Conservation (phyloP, 2,888 invertebrate species). For the Ptycholaimellus sp. region DNA sequence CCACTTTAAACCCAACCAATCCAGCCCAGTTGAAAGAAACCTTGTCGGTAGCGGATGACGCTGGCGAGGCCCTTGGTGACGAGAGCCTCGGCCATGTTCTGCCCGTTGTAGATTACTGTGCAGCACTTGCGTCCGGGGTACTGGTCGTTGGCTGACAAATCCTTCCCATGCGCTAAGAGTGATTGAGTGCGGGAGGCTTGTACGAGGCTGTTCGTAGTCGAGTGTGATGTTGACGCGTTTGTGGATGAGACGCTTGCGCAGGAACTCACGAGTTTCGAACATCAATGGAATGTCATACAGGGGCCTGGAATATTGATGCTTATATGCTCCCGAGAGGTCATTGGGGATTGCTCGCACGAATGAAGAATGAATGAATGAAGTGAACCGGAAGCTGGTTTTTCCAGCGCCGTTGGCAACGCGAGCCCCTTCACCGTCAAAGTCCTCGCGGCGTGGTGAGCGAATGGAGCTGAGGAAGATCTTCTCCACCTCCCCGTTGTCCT, state of each 20-base stretch:
- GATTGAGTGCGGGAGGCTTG: too few relatives aligned
- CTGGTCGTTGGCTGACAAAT: conserved; percentile 65
- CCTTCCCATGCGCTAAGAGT: too few relatives aligned
- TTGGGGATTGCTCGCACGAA: too few relatives aligned
- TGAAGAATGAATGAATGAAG: too few relatives aligned
- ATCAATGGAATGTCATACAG: conserved; percentile 94
- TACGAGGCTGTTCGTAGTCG: conserved; percentile 92
- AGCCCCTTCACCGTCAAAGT: too few relatives aligned
- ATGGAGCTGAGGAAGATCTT: conserved; percentile 89
- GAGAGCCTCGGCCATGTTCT: conserved; percentile 76
- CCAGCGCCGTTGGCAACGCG: too few relatives aligned
- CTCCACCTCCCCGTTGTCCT: conserved; percentile 48
- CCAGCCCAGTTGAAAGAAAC: conserved; percentile 27
- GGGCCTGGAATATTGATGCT: conserved; percentile 40
- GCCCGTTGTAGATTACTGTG: conserved; percentile 58
- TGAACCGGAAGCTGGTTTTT: conserved; percentile 1
- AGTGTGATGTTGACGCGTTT: conserved; percentile 59
- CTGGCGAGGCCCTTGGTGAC: conserved; percentile 72
- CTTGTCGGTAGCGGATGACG: conserved; percentile 72
- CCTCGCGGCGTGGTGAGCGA: conserved; percentile 64
- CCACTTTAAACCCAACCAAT: background rate
- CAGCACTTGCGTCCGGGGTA: conserved; percentile 76
- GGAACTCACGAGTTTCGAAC: conserved; percentile 88
- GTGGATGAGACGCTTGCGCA: conserved; percentile 77
- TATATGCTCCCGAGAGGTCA: background rate